These are phyloP conservation scores for Zosterops hypoxanthus DNA, from an alignment of 2,113 vertebrate species.

Conservation along the genomic window DNA sequence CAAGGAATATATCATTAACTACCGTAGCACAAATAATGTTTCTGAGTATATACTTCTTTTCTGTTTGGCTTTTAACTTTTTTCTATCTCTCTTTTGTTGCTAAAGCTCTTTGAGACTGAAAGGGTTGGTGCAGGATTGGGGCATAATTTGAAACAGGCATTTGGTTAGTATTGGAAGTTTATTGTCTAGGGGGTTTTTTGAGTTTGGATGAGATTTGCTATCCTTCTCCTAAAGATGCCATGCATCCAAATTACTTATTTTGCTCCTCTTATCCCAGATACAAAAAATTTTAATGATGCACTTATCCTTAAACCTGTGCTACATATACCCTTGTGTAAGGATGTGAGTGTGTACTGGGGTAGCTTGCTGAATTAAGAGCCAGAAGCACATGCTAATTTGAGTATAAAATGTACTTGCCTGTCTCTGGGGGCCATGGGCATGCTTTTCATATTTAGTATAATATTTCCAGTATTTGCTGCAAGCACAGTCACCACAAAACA, in stretches of 20 bases:
- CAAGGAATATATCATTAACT: not conserved
- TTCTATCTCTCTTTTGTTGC: not conserved
- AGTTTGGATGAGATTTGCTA: not conserved
- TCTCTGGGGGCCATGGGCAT: not conserved
- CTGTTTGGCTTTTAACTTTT: not conserved
- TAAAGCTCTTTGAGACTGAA: not conserved
- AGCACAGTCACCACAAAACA: not conserved
- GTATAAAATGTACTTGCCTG: not conserved
- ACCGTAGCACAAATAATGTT: not conserved
- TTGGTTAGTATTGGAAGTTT: not conserved
- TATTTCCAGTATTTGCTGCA: conserved; percentile 17
- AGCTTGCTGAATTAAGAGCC: not conserved
- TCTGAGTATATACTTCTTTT: not conserved
- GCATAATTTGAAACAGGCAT: conserved; percentile 27
- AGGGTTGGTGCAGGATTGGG: not conserved
- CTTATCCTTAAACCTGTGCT: not conserved
- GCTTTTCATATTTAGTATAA: not conserved
- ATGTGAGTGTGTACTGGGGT: not conserved
- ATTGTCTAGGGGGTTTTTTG: accelerated
- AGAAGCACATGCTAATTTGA: conserved; percentile 10
- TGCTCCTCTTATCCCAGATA: not conserved
- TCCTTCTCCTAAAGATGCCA: not conserved
- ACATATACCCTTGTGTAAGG: not conserved
- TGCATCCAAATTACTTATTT: not conserved
- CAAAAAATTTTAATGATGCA: not conserved